Percentiles rank a stretch among this genome's conserved stretches.
Conservation (phyloP, 2,797 vertebrate species). For the Austrolebias charrua region DNA sequence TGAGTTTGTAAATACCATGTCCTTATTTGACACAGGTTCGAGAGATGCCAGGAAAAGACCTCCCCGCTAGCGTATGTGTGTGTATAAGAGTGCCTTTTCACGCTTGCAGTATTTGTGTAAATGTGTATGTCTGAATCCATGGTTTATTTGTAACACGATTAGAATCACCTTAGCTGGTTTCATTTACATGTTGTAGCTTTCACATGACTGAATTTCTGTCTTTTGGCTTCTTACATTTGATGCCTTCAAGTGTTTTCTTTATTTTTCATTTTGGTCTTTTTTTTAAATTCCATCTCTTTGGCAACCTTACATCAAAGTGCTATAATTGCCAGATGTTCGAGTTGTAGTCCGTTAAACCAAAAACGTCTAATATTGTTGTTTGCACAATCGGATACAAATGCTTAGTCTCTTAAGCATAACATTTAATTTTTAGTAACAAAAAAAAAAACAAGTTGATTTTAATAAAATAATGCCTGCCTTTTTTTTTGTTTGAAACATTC, state of each 20-base stretch:
- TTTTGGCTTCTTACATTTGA: slow-evolving; percentile 25
- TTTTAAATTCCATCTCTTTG: slow-evolving; percentile 23
- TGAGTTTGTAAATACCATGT: slow-evolving; percentile 59
- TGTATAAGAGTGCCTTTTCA: slow-evolving; percentile 19
- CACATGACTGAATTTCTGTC: slow-evolving; percentile 35
- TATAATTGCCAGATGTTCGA: slow-evolving; percentile 20
- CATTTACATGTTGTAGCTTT: slow-evolving; percentile 46
- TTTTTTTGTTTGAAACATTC: too few relatives aligned
- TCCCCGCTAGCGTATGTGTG: slow-evolving; percentile 16
- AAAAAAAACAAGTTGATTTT: neutral
- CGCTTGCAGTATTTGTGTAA: slow-evolving; percentile 21
- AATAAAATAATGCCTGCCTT: too few relatives aligned
- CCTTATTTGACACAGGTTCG: slow-evolving; percentile 59
- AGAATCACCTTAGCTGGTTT: slow-evolving; percentile 34
- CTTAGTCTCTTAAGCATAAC: too few relatives aligned
- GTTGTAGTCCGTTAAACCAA: slow-evolving; percentile 9
- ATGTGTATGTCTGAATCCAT: slow-evolving; percentile 20
- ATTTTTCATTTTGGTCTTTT: slow-evolving; percentile 24
- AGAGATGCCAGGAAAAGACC: slow-evolving; percentile 46
- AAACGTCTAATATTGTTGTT: neutral
- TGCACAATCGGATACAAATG: slow-evolving; percentile 2
- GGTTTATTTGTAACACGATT: slow-evolving; percentile 52
- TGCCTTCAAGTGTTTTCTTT: slow-evolving; percentile 26
- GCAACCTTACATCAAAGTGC: slow-evolving; percentile 22
- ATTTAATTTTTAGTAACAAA: neutral